Base-by-base conservation (phyloP, 2,888 invertebrate genomes). In the Apamea sordens region DNA sequence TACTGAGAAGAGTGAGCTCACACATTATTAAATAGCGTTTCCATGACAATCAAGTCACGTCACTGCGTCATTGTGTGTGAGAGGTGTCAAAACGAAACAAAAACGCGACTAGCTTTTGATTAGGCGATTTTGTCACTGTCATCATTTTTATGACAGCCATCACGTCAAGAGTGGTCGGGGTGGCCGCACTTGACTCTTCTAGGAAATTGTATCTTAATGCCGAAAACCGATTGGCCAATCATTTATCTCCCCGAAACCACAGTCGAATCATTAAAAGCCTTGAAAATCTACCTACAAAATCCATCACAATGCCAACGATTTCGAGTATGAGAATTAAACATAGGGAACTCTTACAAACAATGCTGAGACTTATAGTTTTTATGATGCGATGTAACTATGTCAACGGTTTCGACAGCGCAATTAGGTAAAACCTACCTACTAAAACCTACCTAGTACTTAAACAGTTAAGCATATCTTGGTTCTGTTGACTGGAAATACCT, bases 341-440 rank as follows among this genome's bases (percentile, higher is more conserved):
- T 47, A 11, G 5, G 15, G 13, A 69, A 21, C 24, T 13, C 28
- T 69, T 69, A 13, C 7, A 50, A 69, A 67, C n/a, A 65, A 36
- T 50, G 11, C 32, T 36, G 10, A 18, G 0, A 32, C 11, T 70
- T 44, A 36, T 36, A 21, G n/a, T 3, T 73, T 72, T 73, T 28
- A 73, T 73, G 18, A 15, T 76, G 24, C 24, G 28, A n/a, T 76
- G 41, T 53, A 41, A 64, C 50, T 24, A 73, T 36, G 28, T 64
- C 41, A 41, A 50, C 5, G 28, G 61, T 73, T n/a, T 47, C 63
- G 24, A 53, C 41, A 64, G 24, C 24, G 24, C 41, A 76, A 64
- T 73, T 73, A 73, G 11, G 2, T 21, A 24, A 4, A n/a, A n/a
- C n/a, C n/a, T n/a, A n/a, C n/a, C 2, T 44, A 36, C 18, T 36